A percentile compares a stretch with the other conserved stretches of the same genome.
These are phyloP conservation scores for Phataginus tricuspis DNA, from an alignment of 2,797 vertebrate genomes.

Conservation along the genomic window DNA sequence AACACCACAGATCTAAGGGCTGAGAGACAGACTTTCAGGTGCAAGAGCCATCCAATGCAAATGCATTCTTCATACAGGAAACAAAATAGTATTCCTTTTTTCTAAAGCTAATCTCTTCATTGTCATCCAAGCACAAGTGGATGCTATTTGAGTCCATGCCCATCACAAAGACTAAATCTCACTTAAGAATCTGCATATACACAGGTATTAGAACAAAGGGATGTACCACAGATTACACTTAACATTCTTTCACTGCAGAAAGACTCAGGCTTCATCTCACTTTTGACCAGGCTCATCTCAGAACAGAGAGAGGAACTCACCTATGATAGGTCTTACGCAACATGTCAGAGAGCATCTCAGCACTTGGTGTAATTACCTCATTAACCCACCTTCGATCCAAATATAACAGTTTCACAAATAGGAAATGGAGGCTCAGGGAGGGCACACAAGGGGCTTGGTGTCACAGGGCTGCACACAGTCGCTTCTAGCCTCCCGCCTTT, in stretches of 20 bases:
- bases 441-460: background rate
- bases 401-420: background rate
- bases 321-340: background rate
- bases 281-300: background rate
- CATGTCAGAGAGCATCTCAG: background rate
- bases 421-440: background rate
- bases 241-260: background rate
- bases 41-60: background rate
- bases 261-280: background rate
- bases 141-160: background rate
- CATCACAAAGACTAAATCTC: background rate
- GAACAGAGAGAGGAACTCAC: background rate
- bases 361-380: background rate
- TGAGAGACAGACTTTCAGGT: background rate
- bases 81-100: background rate
- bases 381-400: background rate
- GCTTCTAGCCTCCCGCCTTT: background rate
- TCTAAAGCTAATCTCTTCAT: background rate
- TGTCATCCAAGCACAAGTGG: background rate
- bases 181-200: background rate
- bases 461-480: background rate
- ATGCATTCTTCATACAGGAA: background rate
- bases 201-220: background rate
- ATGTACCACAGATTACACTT: background rate
- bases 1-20: rapidly evolving